These are phyloP conservation scores for Lasius platythorax DNA, from an alignment of 2,888 invertebrate species.

Conservation along the genomic window DNA sequence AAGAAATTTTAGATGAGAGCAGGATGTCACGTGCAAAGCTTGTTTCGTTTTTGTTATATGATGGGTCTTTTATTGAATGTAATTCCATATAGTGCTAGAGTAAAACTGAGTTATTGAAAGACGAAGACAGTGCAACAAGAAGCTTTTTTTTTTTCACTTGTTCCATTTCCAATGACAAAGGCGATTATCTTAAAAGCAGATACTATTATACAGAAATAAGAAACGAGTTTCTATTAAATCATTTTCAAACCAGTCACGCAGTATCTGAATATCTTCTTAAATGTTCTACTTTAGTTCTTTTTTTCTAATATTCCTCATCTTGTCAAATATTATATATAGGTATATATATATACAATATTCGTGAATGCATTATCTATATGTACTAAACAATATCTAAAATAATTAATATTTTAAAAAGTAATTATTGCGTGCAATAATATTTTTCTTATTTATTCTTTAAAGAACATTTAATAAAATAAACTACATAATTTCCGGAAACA, in stretches of 20 bases:
- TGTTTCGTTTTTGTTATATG: constrained; percentile 35
- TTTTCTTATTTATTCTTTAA: background rate
- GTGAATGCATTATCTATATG: background rate
- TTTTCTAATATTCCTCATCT: too few species aligned
- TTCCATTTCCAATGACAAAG: constrained; percentile 58
- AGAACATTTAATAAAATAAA: background rate
- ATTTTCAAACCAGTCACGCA: constrained; percentile 46
- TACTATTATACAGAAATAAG: constrained; percentile 58
- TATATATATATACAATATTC: too few species aligned
- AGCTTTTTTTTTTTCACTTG: constrained; percentile 33
- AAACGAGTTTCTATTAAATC: constrained; percentile 49
- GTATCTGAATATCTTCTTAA: constrained; percentile 26
- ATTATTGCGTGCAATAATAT: background rate
- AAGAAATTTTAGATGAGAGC: constrained; percentile 1
- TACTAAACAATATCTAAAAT: background rate
- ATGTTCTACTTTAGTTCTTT: background rate
- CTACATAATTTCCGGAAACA: background rate
- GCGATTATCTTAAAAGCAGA: constrained; percentile 63
- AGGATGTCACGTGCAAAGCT: constrained; percentile 8
- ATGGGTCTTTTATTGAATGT: constrained; percentile 31
- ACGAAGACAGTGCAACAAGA: constrained; percentile 16
- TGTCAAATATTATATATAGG: too few species aligned
- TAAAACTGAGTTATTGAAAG: background rate
- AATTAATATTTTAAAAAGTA: background rate
- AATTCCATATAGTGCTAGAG: background rate